Evolutionary conservation across 1,140 invertebrate species (phyloP).

Genomic region (Orussus abietinus): DNA sequence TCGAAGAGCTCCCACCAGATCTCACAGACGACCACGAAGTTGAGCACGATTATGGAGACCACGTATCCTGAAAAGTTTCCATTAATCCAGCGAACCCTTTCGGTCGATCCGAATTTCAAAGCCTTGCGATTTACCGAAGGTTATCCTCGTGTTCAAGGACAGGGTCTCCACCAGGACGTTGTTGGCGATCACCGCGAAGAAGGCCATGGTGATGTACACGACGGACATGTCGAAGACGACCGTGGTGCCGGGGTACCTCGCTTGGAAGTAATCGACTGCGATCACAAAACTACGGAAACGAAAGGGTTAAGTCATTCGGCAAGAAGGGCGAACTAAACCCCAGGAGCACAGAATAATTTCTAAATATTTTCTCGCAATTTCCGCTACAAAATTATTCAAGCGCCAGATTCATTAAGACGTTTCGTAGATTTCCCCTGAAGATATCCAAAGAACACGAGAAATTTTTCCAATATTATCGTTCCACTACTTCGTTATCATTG

Average conservation of each 20-base stretch:
- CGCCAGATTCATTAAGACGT: background rate
- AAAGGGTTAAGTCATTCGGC: no score
- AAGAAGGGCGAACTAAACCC: no score
- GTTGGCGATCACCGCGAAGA: constrained; percentile 80
- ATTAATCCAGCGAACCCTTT: no score
- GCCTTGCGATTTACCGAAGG: constrained; percentile 75
- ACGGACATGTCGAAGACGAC: constrained; percentile 90
- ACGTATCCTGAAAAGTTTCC: constrained; percentile 70
- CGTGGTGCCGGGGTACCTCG: constrained; percentile 74
- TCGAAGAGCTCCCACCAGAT: constrained; percentile 78
- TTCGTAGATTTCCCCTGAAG: constrained; percentile 10
- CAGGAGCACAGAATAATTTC: no score
- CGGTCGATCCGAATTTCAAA: no score
- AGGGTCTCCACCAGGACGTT: constrained; percentile 82
- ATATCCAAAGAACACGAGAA: constrained; percentile 5
- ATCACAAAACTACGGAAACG: constrained; percentile 74
- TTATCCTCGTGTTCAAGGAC: constrained; percentile 76
- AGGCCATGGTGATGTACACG: constrained; percentile 83
- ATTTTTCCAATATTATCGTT: background rate
- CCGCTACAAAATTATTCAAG: background rate
- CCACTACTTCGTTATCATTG: no score
- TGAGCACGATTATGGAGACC: constrained; percentile 73
- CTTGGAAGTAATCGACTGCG: constrained; percentile 85
- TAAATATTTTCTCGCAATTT: background rate
- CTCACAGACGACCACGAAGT: constrained; percentile 80